Evolutionary conservation across 2,113 vertebrate species (phyloP), one percentile per base, ranked within the genome.

Genomic region (Gallinago jamesoni): DNA sequence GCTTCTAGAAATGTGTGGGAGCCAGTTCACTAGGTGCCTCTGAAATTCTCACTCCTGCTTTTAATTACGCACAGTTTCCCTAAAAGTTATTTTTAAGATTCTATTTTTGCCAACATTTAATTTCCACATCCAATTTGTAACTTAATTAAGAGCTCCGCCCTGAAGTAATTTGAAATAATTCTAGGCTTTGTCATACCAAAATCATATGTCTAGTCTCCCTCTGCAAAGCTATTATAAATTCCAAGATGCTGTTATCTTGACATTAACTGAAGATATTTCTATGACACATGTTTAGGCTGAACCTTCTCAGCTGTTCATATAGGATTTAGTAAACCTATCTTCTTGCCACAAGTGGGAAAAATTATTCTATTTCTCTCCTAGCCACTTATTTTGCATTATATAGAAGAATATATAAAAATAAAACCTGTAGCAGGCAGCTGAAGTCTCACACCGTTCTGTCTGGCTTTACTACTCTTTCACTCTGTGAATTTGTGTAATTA

Each of bases 51-150:
- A 39, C 41, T 59, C 41, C 47, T 91, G 37, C 23, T 75, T 79
- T 67, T 76, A 57, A 64, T 82, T 64, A 56, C 43, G 87, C n/a
- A 83, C 8, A 28, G 5, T 53, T 86, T 89, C 39, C 19, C 23
- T 89, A 52, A n/a, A 75, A 74, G 50, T 60, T 78, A 91, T 72
- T 96, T 95, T 90, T 93, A 93, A 89, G 41, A 66, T 63, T 83
- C 35, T 68, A 14, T 79, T 84, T 90, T 84, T 82, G 66, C 76
- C 47, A 89, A 30, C 19, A 15, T 59, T 74, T 75, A 43, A 91
- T 64, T 75, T 77, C 93, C 33, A 70, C 47, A 85, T 47, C 35
- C 35, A 83, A 83, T 64, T 85, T 5, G 7, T 67, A 80, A 88
- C 30, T 82, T 82, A 92, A 81, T 84, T 91, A 92, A 87, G 35